Percentiles rank a stretch among this genome's conserved stretches.
Evolutionary conservation across 2,888 invertebrate genomes (phyloP).

Genomic region (Colostygia pectinataria): DNA sequence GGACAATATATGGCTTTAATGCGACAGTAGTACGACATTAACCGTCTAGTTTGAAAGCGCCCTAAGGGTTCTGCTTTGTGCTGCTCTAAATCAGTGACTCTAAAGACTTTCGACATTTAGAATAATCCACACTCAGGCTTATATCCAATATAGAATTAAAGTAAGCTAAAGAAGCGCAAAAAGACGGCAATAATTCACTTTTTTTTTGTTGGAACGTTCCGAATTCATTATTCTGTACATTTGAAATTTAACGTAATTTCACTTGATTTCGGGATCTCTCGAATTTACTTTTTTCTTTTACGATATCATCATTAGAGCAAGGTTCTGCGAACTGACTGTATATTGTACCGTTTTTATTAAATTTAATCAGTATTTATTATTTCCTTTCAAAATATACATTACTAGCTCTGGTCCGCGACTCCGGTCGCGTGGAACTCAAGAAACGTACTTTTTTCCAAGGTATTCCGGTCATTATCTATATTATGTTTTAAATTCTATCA

Average conservation of each 20-base stretch:
- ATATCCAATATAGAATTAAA: conserved; percentile 46
- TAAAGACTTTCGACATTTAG: conserved; percentile 21
- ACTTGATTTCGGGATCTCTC: conserved; percentile 56
- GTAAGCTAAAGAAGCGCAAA: conserved; percentile 44
- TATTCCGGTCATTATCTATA: too few relatives aligned
- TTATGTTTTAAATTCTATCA: too few relatives aligned
- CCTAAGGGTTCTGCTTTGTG: background rate
- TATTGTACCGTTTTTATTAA: conserved; percentile 19
- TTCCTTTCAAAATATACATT: too few relatives aligned
- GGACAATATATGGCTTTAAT: too few relatives aligned
- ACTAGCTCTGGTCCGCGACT: too few relatives aligned
- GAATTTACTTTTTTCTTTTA: conserved; percentile 47
- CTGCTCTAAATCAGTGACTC: background rate
- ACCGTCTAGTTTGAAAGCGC: too few relatives aligned
- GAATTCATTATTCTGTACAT: conserved; percentile 41
- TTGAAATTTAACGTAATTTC: conserved; percentile 56
- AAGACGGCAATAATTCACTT: conserved; percentile 47
- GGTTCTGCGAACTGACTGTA: conserved; percentile 21
- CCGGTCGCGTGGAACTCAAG: too few relatives aligned
- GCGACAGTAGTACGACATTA: too few relatives aligned
- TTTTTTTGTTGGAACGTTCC: conserved; percentile 41
- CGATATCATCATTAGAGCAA: conserved; percentile 32
- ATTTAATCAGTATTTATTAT: conserved; percentile 23
- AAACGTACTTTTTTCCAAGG: too few relatives aligned
- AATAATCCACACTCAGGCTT: conserved; percentile 33